Conservation (phyloP, 2,888 invertebrate genomes). For the Drosophila hamatofila region DNA sequence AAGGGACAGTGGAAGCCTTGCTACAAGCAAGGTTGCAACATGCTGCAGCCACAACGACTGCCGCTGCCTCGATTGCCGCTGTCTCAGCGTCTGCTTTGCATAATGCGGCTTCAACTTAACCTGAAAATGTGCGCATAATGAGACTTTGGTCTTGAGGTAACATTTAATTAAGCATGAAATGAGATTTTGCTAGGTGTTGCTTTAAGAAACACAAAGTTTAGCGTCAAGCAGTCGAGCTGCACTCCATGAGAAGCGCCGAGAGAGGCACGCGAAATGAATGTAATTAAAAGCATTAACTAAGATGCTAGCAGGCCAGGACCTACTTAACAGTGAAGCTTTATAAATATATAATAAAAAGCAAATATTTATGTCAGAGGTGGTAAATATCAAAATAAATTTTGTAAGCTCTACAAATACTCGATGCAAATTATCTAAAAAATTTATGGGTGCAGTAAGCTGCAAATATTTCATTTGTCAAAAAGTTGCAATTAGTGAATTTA, state of each 20-base stretch:
- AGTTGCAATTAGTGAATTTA: slow-evolving; percentile 40
- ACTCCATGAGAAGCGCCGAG: slow-evolving; percentile 15
- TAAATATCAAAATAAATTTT: not conserved
- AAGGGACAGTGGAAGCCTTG: not conserved
- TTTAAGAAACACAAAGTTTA: slow-evolving; percentile 29
- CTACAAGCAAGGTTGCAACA: slow-evolving; percentile 36
- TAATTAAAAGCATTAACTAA: slow-evolving; percentile 23
- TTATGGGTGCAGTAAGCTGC: not conserved
- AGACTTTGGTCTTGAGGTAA: slow-evolving; percentile 63
- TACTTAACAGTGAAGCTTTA: not conserved
- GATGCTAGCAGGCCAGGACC: not conserved
- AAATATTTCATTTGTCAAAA: slow-evolving; percentile 34
- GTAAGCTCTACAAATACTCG: not conserved
- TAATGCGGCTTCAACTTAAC: slow-evolving; percentile 63
- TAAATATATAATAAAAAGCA: not conserved
- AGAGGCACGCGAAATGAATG: slow-evolving; percentile 12
- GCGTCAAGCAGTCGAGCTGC: slow-evolving; percentile 6
- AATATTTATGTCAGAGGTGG: not conserved
- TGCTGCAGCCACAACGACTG: slow-evolving; percentile 35
- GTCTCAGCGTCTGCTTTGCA: slow-evolving; percentile 53
- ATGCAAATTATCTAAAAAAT: slow-evolving; percentile 7
- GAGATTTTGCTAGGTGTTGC: slow-evolving; percentile 65
- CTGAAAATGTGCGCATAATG: slow-evolving; percentile 73
- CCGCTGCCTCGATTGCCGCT: not conserved
- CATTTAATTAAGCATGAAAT: slow-evolving; percentile 76